Evolutionary conservation across 2,888 invertebrate genomes (phyloP).

Genomic region (Rhagophthalmus giganteus): DNA sequence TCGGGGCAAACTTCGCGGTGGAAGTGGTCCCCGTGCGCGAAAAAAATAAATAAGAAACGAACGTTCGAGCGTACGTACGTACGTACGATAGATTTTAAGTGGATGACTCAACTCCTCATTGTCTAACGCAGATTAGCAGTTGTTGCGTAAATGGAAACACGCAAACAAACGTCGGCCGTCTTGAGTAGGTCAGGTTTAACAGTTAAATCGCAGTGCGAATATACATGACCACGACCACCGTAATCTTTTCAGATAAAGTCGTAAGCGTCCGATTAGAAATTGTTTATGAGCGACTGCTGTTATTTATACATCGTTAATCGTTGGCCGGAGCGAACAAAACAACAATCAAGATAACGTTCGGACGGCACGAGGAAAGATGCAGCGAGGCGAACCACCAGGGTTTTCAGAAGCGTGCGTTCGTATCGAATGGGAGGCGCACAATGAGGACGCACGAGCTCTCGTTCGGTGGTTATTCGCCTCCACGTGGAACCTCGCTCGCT

Average conservation of each 20-base stretch:
- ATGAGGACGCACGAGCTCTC: conserved; percentile 60
- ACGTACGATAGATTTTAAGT: no score
- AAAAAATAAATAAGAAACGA: no score
- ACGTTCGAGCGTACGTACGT: no score
- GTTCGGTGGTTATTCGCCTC: conserved; percentile 55
- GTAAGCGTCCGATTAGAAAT: conserved; percentile 21
- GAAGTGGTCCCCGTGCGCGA: no score
- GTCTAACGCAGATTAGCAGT: conserved; percentile 6
- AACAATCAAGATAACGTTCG: conserved; percentile 22
- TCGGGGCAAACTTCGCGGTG: no score
- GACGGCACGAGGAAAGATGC: conserved; percentile 50
- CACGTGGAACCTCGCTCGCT: conserved; percentile 55
- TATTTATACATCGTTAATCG: conserved; percentile 30
- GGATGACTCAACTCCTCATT: no score
- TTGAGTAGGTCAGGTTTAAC: conserved; percentile 37
- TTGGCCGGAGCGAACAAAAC: conserved; percentile 28
- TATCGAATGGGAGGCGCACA: conserved; percentile 49
- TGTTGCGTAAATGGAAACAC: conserved; percentile 29
- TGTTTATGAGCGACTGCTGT: conserved; percentile 25
- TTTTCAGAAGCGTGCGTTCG: conserved; percentile 45
- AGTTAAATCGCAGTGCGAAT: conserved; percentile 25
- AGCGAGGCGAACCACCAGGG: conserved; percentile 63
- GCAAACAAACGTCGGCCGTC: conserved; percentile 19
- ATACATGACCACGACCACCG: conserved; percentile 30
- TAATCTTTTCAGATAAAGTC: conserved; percentile 31